Base-by-base conservation (phyloP, 2,888 invertebrate genomes). In the Tenodera sinensis region DNA sequence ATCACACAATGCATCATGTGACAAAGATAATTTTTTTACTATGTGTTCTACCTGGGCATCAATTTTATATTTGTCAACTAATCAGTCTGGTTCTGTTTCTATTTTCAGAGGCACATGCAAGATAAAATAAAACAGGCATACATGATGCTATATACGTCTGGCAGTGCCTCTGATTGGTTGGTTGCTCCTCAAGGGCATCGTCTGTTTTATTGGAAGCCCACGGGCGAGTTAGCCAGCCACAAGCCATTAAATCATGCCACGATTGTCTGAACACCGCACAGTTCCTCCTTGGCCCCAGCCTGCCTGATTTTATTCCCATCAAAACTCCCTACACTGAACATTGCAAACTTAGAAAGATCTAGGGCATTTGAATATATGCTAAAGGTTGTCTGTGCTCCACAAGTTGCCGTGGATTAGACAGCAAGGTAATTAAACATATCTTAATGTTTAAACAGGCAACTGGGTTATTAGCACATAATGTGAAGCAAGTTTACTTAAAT, bases 61-160 rank as follows among this genome's bases (percentile, higher is more conserved):
- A 90, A 89, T 88, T 90, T 90, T 90, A 89, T 90, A 87, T 90
- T 90, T 90, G 90, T 90, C 90, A 90, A 89, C 90, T 89, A 90
- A 90, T 90, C 90, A 90, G 90, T 90, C 90, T 90, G 90, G 89
- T 88, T 89, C 54, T 88, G 84, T 90, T 90, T 90, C 85, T 89
- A 88, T 90, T 90, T 90, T 89, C 90, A 90, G 90, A 90, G 90
- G 90, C 90, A 90, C 90, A 90, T 90, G 90, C 90, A 90, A 88
- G 89, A 89, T 90, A 87, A 86, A 88, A 89, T 83, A 87, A 90
- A 83, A 85, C 84, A 87, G 81, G n/a, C 84, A 83, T 83, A 27
- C 47, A 85, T 89, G 88, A 86, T 87, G n/a, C 54, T 86, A 42
- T 83, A 88, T 89, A 89, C 84, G 88, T 89, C 87, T 89, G 90